A percentile compares a stretch with the other conserved stretches of the same genome.
Evolutionary conservation across 30 jellyfish, hydroid and myxozoan species (phyloP).

Genomic region (Catostylus mosaicus): DNA sequence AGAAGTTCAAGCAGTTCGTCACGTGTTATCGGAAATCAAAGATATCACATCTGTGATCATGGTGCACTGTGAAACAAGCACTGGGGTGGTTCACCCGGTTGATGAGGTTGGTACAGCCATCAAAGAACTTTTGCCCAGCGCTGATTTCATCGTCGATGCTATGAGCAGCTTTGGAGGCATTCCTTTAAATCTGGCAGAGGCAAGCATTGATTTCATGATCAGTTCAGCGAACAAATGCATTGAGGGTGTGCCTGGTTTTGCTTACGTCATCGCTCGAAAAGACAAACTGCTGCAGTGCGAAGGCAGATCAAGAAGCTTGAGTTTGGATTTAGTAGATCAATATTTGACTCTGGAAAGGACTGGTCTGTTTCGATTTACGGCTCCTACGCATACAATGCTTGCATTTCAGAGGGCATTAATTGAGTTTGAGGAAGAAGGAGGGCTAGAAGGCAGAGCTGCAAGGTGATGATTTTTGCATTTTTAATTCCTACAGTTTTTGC

Average conservation of each 20-base stretch:
- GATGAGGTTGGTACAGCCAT: slow-evolving; percentile 89
- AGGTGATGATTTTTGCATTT: too few species aligned
- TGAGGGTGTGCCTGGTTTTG: slow-evolving; percentile 96
- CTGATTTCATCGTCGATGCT: slow-evolving; percentile 94
- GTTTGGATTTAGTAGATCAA: slow-evolving; percentile 89
- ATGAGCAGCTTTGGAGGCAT: slow-evolving; percentile 99
- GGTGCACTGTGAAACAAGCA: slow-evolving; percentile 97
- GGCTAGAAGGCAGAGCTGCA: slow-evolving; percentile 80
- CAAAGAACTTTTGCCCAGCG: slow-evolving; percentile 71
- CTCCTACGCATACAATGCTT: slow-evolving; percentile 89
- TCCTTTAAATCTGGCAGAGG: slow-evolving; percentile 64
- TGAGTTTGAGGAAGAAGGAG: slow-evolving; percentile 86
- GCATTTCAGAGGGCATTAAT: slow-evolving; percentile 90
- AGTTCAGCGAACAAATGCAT: slow-evolving; percentile 96
- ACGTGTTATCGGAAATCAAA: slow-evolving; percentile 44
- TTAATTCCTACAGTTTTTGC: too few species aligned
- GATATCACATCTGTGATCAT: slow-evolving; percentile 91
- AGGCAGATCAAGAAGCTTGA: slow-evolving; percentile 82
- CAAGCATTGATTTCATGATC: slow-evolving; percentile 84
- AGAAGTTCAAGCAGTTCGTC: slow-evolving; percentile 63
- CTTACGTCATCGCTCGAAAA: slow-evolving; percentile 70
- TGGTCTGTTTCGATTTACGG: slow-evolving; percentile 92
- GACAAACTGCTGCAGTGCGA: slow-evolving; percentile 78
- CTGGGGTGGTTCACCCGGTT: slow-evolving; percentile 96
- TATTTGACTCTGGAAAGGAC: slow-evolving; percentile 73